A percentile compares a stretch with the other conserved stretches of the same genome.
phyloP scores from a whole-genome alignment of 2,113 vertebrate species.

The Sapayoa aenigma region DNA sequence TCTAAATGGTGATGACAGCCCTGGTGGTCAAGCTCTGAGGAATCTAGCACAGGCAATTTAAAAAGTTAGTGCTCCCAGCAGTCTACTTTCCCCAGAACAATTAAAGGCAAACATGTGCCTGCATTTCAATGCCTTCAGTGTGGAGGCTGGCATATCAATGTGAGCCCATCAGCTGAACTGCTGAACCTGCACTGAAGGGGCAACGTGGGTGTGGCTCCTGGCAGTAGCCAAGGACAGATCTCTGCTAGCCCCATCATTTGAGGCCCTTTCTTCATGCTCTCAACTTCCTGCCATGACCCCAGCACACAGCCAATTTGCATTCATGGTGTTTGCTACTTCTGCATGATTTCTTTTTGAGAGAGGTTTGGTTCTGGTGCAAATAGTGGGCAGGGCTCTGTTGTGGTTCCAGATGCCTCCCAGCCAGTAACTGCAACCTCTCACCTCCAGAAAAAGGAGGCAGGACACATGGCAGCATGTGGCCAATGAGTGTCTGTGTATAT shows the following conservation, averaged over 20 bases:
- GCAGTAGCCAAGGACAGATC: not conserved
- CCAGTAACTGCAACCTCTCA: not conserved
- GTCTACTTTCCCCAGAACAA: not conserved
- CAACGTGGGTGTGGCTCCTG: not conserved
- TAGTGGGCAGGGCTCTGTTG: accelerated
- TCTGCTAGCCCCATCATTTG: not conserved
- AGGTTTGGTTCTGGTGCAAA: not conserved
- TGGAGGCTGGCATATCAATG: not conserved
- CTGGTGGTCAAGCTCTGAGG: not conserved
- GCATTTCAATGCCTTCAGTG: not conserved
- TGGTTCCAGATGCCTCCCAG: not conserved
- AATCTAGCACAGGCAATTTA: not conserved
- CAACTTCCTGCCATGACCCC: not conserved
- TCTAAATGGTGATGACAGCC: constrained; percentile 4
- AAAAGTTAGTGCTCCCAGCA: constrained; percentile 12
- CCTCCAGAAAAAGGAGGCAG: not conserved
- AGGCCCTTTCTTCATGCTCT: not conserved
- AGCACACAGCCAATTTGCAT: not conserved
- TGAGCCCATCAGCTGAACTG: not conserved
- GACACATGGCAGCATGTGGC: not conserved
- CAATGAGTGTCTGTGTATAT: accelerated
- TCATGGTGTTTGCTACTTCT: not conserved
- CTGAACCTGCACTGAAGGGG: not conserved
- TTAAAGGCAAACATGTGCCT: constrained; percentile 5
- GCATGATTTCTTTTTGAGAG: not conserved